Percentiles rank a stretch among this genome's conserved stretches.
These are phyloP conservation scores for Astyanax mexicanus DNA, from an alignment of 2,797 vertebrate genomes.

Conservation along the genomic window DNA sequence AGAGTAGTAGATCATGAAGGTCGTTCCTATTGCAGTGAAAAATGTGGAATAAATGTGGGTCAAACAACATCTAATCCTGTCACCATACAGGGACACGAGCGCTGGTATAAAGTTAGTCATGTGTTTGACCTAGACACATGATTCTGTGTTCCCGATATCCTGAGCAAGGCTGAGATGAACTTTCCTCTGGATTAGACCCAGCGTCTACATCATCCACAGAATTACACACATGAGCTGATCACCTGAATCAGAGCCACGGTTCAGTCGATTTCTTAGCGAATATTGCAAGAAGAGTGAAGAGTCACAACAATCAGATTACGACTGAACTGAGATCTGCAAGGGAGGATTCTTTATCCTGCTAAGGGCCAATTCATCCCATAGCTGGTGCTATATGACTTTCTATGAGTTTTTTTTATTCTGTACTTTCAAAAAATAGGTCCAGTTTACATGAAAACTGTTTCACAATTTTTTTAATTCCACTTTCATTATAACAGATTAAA, in stretches of 20 bases:
- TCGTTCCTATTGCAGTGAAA: neutral
- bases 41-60: conserved; percentile 2
- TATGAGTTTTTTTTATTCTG: too few relatives aligned
- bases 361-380: too few relatives aligned
- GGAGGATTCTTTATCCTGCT: too few relatives aligned
- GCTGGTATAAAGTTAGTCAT: neutral
- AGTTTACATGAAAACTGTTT: too few relatives aligned
- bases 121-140: neutral
- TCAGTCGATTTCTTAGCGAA: neutral
- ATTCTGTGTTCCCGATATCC: neutral
- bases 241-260: neutral
- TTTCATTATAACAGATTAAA: too few relatives aligned
- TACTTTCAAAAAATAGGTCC: too few relatives aligned
- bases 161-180: neutral
- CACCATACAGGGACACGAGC: neutral
- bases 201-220: neutral
- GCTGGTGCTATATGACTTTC: too few relatives aligned
- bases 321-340: too few relatives aligned
- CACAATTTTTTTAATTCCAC: too few relatives aligned
- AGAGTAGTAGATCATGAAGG: neutral
- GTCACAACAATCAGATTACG: too few relatives aligned
- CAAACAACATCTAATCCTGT: neutral
- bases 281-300: too few relatives aligned
- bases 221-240: neutral
- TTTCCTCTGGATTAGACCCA: neutral